Evolutionary conservation across 2,797 vertebrate genomes (phyloP), one percentile per base, ranked within the genome.

Genomic region (Heteromormyrus szaboi): DNA sequence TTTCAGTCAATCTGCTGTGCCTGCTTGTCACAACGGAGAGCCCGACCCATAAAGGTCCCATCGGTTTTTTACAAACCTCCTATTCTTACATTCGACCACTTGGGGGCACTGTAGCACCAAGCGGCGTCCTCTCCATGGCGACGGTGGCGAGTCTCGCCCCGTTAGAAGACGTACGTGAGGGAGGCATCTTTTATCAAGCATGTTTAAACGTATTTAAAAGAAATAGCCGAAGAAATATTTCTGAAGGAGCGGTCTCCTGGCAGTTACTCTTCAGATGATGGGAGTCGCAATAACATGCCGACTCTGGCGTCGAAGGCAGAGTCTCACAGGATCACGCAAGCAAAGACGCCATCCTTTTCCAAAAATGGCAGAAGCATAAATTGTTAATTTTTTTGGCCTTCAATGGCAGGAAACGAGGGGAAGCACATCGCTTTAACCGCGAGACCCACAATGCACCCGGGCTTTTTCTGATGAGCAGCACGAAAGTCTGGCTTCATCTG

Each of bases 71-170:
- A 68, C 12, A 65, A 89, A 50, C 8, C 33, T n/a, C 51, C 37
- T 7, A 72, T 88, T 59, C 90, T 92, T 65, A 76, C 19, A 54
- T 87, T 86, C 85, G n/a, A 48, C 89, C 93, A 92, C 91, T 90
- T 93, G 93, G 91, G 88, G 93, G 92, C 93, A 91, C 92, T 94
- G 88, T 48, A 89, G 91, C 88, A 92, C 90, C 91, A 93, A 53
- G 88, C 89, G 91, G 48, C 79, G 6, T 44, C 85, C 6, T 83
- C 3, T 44, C 14, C 68, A 37, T 25, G 14, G 11, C 25, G 7
- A 62, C 51, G 25, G 14, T 44, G 56, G 7, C 12, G 51, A n/a
- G 8, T 22, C 41, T 56, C 44, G 4, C 29, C 86, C 12, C 4
- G 17, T 59, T 44, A 87, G 22, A 33, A 89, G 89, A 50, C 53